Evolutionary conservation across 2,888 invertebrate genomes (phyloP), one percentile per base, ranked within the genome.

Genomic region (Clusia tigrina): DNA sequence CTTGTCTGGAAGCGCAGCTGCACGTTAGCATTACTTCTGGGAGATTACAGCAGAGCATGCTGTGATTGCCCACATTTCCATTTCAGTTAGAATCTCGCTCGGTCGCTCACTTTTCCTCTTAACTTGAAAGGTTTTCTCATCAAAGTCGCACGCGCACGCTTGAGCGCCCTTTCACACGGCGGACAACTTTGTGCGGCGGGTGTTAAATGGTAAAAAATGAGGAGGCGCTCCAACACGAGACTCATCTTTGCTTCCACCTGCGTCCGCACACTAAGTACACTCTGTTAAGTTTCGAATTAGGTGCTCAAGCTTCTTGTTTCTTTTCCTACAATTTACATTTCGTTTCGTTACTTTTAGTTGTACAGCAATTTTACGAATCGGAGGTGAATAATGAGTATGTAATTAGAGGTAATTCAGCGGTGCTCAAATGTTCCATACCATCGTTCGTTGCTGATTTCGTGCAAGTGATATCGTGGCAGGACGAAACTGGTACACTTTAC

Each of bases 381-480:
- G 90, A 90, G 83, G 89, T 90, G 73, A 86, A 90, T 79, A 89
- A 89, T 68, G 91, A 91, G 81, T 90, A 90, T 82, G 90, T 91
- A 65, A 91, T 91, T 73, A 85, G 89, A 62, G 90, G 90, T 68
- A 91, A 91, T 85, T 87, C 89, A 64, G 91, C 89, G 26, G 87
- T 91, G 60, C 82, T 91, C 67, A 90, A 90, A 81, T 91, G 91
- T 85, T 90, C 89, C 77, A 90, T 91, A 71, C 91, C 91, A 56
- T 89, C 90, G 71, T 91, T 90, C 82, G 90, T 91, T 63, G 89
- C 90, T 65, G 91, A 91, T 85, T 90, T 89, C 82, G 90, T 91
- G 56, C 86, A 86, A 70, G 89, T 91, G 54, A 87, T 89, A 65
- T 88, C 89, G 67, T 91, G 90, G 90, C 87, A 89, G 73, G 88